A percentile compares a stretch with the other conserved stretches of the same genome.
Evolutionary conservation across 2,888 invertebrate species (phyloP).

Genomic region (Charanyca ferruginea): DNA sequence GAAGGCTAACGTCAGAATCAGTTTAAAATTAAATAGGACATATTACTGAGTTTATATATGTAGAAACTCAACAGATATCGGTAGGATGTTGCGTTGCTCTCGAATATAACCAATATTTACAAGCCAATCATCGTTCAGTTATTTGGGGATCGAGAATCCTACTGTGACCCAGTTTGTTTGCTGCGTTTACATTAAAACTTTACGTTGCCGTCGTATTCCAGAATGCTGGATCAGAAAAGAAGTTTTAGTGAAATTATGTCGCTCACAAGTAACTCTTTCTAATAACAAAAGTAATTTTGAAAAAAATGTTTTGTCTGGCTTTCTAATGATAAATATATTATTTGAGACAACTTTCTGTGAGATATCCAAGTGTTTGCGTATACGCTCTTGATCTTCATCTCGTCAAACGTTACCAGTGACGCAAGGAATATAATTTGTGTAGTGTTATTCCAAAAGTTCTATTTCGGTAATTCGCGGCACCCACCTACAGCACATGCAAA

Average conservation of each 20-base stretch:
- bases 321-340: conserved; percentile 29
- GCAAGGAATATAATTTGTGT: conserved; percentile 88
- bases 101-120: conserved; percentile 29
- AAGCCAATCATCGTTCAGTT: conserved; percentile 46
- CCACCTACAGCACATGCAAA: conserved; percentile 82
- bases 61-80: neutral
- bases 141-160: conserved; percentile 44
- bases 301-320: conserved; percentile 51
- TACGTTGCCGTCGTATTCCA: conserved; percentile 23
- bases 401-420: conserved; percentile 83
- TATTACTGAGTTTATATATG: too few species aligned
- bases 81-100: conserved; percentile 11
- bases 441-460: conserved; percentile 90
- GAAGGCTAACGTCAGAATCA: neutral
- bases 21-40: too few species aligned
- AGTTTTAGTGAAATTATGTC: neutral
- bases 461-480: conserved; percentile 86
- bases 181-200: conserved; percentile 50
- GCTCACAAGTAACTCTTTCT: neutral
- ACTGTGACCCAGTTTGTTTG: conserved; percentile 51
- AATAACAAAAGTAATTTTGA: conserved; percentile 8
- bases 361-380: conserved; percentile 61
- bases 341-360: conserved; percentile 46
- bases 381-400: conserved; percentile 85
- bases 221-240: neutral